Evolutionary conservation across 2,797 vertebrate genomes (phyloP).

Genomic region (Sphenopsis melanotis): DNA sequence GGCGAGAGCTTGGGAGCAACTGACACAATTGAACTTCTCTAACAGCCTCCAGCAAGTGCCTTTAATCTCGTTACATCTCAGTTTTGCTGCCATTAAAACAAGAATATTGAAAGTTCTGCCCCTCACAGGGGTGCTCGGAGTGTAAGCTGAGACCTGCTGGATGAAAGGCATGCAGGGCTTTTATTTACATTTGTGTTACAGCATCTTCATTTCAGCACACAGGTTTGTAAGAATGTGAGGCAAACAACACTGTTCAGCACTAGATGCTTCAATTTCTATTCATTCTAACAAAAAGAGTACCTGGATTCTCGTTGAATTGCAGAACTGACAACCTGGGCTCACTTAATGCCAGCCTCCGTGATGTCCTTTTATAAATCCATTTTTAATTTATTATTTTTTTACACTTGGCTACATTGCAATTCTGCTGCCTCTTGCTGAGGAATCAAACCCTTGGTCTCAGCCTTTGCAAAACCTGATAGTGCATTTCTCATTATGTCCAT

Average conservation of each 20-base stretch:
- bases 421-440: neutral
- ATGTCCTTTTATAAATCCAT: neutral
- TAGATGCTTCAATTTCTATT: neutral
- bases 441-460: neutral
- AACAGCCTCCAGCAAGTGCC: constrained; percentile 6
- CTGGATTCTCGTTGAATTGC: neutral
- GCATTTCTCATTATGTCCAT: neutral
- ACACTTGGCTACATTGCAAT: neutral
- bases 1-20: neutral
- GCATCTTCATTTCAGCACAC: neutral
- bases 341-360: neutral
- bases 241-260: neutral
- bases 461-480: neutral
- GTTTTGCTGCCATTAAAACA: constrained; percentile 3
- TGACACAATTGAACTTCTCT: neutral
- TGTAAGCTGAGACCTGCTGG: neutral
- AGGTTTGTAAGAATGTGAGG: neutral
- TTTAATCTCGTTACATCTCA: neutral
- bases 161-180: neutral
- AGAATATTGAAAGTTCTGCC: neutral
- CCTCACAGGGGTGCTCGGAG: neutral
- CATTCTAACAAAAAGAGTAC: neutral
- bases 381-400: neutral
- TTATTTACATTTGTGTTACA: neutral
- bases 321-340: neutral